These are phyloP conservation scores for Oceanites oceanicus DNA, from an alignment of 2,113 vertebrate genomes.

Conservation along the genomic window DNA sequence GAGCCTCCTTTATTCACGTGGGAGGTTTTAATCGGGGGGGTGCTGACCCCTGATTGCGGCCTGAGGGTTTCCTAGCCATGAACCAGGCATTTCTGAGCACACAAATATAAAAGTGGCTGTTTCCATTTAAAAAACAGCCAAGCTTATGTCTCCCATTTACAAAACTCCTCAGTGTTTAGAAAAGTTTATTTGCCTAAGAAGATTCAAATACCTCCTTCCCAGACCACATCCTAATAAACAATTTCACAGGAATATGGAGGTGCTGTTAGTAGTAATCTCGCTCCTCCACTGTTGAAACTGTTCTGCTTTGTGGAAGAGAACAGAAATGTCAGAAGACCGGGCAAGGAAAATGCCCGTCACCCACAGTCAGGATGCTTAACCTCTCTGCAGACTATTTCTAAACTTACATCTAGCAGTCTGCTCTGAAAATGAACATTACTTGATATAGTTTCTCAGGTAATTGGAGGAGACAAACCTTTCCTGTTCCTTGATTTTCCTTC, in stretches of 20 bases:
- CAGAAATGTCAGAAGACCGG: neutral
- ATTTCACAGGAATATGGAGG: neutral
- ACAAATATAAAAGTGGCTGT: neutral
- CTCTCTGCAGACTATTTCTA: neutral
- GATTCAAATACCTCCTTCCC: neutral
- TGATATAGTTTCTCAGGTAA: neutral
- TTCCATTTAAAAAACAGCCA: neutral
- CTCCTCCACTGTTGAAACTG: neutral
- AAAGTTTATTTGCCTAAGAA: neutral
- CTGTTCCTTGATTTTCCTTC: neutral
- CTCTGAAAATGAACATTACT: neutral
- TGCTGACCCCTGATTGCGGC: neutral
- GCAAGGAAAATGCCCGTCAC: fast-evolving
- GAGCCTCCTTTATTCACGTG: neutral
- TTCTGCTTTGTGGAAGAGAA: neutral
- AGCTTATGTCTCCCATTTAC: neutral
- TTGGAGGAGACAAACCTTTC: neutral
- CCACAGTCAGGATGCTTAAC: neutral
- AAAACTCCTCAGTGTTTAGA: neutral
- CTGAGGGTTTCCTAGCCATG: neutral
- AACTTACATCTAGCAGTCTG: neutral
- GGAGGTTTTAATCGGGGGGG: neutral
- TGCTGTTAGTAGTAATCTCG: neutral
- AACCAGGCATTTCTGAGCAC: neutral
- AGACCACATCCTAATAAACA: neutral